Evolutionary conservation across 2,888 invertebrate species (phyloP), one percentile per base, ranked within the genome.

Genomic region (Margaritifera margaritifera): DNA sequence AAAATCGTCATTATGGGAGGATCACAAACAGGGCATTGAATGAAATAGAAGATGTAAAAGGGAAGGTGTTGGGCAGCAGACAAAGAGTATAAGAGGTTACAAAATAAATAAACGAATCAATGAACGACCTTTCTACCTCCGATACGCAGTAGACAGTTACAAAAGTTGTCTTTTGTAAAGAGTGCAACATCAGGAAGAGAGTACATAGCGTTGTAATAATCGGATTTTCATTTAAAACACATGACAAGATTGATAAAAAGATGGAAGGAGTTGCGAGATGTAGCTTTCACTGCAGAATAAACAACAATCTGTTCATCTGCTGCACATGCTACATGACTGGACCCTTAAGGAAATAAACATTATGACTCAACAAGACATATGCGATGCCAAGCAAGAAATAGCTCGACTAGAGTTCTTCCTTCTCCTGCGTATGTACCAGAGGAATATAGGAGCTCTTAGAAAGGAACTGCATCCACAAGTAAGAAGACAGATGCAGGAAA

Each of bases 1-100:
- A 91, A 80, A 93, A 92, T 2, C 88, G 90, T 59, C 91, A 93
- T n/a, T 93, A 93, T 86, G 92, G 92, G 69, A 91, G 92, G 71
- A 77, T 90, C 2, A 90, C 93, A 4, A 91, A 90, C 69, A 69
- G 66, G 90, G 91, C 84, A 4, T 77, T 89, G 11, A 62, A 68
- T 25, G 87, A 90, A 67, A 87, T 91, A 42, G 83, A 86, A 68
- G 62, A 74, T 15, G 89, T 91, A 0, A 86, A 87, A 75, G 64
- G 52, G 54, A 74, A 64, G 52, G 62, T 81, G 1, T 64, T 74
- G 27, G 75, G 74, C 0, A 74, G 75, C 56, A 66, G 63, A 42
- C 24, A 50, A 15, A 69, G 62, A 22, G 63, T 78, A 6, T 19
- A 54, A 6, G 51, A 27, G 19, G 52, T 75, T 25, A 52, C 65